Evolutionary conservation across 1,140 invertebrate genomes (phyloP).

Genomic region (Pygmarrhopalites habei): DNA sequence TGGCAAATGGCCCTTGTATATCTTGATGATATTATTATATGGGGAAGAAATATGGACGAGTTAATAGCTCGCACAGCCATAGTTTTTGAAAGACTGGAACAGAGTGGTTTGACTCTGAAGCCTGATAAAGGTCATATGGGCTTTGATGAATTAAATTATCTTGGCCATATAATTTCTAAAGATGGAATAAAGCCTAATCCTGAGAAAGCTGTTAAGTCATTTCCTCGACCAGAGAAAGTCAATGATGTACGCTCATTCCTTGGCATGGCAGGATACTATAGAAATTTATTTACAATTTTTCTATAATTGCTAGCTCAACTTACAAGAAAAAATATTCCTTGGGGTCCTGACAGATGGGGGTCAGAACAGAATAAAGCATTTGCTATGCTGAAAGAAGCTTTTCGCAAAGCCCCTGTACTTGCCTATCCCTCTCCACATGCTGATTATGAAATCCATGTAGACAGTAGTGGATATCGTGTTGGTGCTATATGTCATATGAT

Average conservation of each 20-base stretch:
- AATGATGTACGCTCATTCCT: conserved; percentile 16
- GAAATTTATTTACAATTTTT: conserved; percentile 17
- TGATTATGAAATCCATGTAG: neutral
- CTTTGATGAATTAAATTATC: conserved; percentile 38
- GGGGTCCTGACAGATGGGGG: neutral
- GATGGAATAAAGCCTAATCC: conserved; percentile 41
- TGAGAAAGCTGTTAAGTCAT: conserved; percentile 42
- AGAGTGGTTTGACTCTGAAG: conserved; percentile 32
- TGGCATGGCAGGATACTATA: conserved; percentile 8
- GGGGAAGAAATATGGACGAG: conserved; percentile 39
- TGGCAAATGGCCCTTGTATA: conserved; percentile 44
- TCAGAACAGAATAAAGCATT: neutral
- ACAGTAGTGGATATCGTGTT: neutral
- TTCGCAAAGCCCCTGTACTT: conserved; percentile 2
- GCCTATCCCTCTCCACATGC: conserved; percentile 6
- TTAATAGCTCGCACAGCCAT: conserved; percentile 38
- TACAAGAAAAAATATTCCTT: conserved; percentile 5
- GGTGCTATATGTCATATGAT: neutral
- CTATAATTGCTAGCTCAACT: conserved; percentile 2
- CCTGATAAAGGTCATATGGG: conserved; percentile 40
- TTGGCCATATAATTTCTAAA: conserved; percentile 41
- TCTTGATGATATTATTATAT: conserved; percentile 52
- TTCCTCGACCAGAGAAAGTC: conserved; percentile 22
- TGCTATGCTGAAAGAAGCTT: conserved; percentile 4
- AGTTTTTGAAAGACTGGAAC: conserved; percentile 13